Conservation (phyloP, 1,140 invertebrate species). For the Diorhabda sublineata region DNA sequence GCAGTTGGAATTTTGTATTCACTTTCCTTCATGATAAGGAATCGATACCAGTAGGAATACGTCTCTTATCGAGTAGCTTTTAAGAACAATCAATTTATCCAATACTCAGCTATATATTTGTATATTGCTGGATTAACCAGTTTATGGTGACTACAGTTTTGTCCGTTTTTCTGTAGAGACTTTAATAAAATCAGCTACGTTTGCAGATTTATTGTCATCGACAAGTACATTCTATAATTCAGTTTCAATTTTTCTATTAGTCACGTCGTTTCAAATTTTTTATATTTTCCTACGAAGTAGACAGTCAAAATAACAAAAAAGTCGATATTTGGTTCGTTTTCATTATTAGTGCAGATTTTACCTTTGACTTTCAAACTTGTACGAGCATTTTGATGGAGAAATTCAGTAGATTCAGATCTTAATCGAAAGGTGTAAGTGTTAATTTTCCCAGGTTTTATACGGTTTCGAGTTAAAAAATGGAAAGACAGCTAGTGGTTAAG, state of each 20-base stretch:
- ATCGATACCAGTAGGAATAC: too few relatives aligned
- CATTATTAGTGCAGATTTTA: not conserved
- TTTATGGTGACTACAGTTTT: too few relatives aligned
- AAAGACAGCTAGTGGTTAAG: not conserved
- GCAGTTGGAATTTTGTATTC: too few relatives aligned
- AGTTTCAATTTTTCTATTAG: constrained; percentile 9
- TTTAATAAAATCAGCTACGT: constrained; percentile 8
- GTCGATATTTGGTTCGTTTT: not conserved
- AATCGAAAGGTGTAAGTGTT: too few relatives aligned
- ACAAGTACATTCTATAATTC: constrained; percentile 4
- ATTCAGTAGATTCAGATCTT: too few relatives aligned
- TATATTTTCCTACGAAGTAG: not conserved
- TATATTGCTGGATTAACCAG: too few relatives aligned
- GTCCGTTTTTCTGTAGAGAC: constrained; percentile 11
- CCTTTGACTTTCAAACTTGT: not conserved
- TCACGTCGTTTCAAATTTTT: constrained; percentile 1
- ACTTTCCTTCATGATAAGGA: too few relatives aligned
- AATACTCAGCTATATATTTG: too few relatives aligned
- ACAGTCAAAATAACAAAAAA: not conserved
- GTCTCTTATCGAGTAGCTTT: too few relatives aligned
- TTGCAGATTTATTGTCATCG: not conserved
- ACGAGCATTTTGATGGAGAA: not conserved
- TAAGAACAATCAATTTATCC: too few relatives aligned
- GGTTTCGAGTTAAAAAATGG: too few relatives aligned
- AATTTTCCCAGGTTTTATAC: too few relatives aligned